phyloP scores from a whole-genome alignment of 2,888 invertebrate species.

The Unio pictorum region DNA sequence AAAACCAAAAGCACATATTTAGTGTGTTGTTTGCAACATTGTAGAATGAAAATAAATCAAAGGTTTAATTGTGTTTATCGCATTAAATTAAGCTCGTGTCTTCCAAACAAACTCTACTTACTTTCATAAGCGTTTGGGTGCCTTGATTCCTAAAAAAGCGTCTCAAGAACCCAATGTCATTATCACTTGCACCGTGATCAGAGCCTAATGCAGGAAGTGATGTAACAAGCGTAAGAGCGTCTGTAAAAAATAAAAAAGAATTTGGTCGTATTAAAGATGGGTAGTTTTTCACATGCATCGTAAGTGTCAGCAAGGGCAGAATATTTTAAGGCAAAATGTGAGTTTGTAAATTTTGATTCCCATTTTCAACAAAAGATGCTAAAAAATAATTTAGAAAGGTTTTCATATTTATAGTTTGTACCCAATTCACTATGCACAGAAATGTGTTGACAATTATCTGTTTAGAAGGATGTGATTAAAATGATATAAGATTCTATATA shows the following conservation, averaged over 20 bases:
- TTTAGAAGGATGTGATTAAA: too few species aligned
- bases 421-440: too few species aligned
- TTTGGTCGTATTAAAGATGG: not conserved
- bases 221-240: constrained; percentile 55
- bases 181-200: constrained; percentile 46
- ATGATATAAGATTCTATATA: too few species aligned
- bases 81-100: not conserved
- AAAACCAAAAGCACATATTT: too few species aligned
- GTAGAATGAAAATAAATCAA: too few species aligned
- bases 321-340: not conserved
- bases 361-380: not conserved
- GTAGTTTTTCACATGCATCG: not conserved
- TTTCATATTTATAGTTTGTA: too few species aligned
- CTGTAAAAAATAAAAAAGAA: constrained; percentile 24
- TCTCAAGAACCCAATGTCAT: constrained; percentile 52
- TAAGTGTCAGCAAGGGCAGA: not conserved
- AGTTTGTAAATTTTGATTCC: not conserved
- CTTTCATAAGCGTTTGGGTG: constrained; percentile 56
- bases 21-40: too few species aligned
- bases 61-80: not conserved
- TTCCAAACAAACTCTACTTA: constrained; percentile 14
- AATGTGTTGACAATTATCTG: too few species aligned
- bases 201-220: constrained; percentile 50
- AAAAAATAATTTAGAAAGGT: too few species aligned
- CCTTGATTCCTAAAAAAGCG: constrained; percentile 55